Conservation (phyloP, 2,888 invertebrate species). For the Adela reaumurella region DNA sequence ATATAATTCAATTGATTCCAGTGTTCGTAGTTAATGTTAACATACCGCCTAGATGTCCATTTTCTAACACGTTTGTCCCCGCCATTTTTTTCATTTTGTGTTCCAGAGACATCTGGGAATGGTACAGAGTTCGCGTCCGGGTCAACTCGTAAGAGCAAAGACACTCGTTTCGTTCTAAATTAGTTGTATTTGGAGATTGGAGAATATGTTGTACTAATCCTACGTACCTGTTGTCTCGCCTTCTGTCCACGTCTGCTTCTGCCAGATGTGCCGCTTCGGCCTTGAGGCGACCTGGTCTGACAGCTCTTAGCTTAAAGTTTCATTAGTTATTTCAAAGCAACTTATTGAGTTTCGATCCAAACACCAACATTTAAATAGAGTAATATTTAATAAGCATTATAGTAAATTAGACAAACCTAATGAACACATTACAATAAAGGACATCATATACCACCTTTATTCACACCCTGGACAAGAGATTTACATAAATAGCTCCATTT, state of each 20-base stretch:
- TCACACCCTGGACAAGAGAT: too few species aligned
- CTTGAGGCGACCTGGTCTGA: not conserved
- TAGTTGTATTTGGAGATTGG: not conserved
- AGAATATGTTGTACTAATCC: not conserved
- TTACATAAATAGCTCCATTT: too few species aligned
- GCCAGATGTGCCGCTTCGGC: not conserved
- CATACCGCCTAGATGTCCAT: not conserved
- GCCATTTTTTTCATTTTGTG: slow-evolving; percentile 48
- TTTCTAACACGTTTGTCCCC: slow-evolving; percentile 19
- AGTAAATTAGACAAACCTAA: too few species aligned
- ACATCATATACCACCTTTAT: too few species aligned
- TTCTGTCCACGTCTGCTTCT: not conserved
- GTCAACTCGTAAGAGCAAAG: slow-evolving; percentile 67
- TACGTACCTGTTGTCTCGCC: not conserved
- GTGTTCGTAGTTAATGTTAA: not conserved
- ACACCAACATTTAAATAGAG: too few species aligned
- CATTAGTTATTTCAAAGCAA: too few species aligned
- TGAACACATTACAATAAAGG: too few species aligned
- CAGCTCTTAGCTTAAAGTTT: not conserved
- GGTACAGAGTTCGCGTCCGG: slow-evolving; percentile 83
- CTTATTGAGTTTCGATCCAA: too few species aligned
- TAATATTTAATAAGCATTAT: too few species aligned
- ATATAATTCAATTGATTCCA: too few species aligned
- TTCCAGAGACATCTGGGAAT: slow-evolving; percentile 69
- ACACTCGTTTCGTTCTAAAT: not conserved